phyloP scores from a whole-genome alignment of 2,797 vertebrate species.

The Diplodus sargus region DNA sequence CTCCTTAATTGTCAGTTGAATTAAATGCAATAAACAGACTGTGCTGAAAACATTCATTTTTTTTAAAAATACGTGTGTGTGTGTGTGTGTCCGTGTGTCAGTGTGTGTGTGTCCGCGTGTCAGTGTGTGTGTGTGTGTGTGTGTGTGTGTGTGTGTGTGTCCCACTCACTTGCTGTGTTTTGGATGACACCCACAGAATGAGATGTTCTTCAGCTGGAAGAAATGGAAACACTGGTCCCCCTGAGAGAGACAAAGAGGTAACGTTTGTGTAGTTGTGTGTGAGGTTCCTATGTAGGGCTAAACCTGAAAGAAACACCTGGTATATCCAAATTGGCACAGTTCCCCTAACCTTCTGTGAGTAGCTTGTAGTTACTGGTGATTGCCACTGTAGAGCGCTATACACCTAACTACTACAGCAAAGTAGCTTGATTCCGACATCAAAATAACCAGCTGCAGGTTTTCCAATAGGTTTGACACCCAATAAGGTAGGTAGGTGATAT shows the following conservation, averaged over 20 bases:
- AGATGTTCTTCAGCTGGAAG: constrained; percentile 98
- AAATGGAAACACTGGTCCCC: constrained; percentile 95
- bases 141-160: too few relatives aligned
- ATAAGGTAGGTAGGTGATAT: not conserved
- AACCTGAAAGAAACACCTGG: not conserved
- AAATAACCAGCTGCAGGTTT: not conserved
- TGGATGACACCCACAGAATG: constrained; percentile 97
- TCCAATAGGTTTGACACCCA: not conserved
- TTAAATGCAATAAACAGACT: not conserved
- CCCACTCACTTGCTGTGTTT: constrained; percentile 92
- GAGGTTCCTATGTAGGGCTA: too few relatives aligned
- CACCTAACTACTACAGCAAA: not conserved
- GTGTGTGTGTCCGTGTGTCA: not conserved
- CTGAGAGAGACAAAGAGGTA: constrained; percentile 70
- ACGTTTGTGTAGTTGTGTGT: not conserved
- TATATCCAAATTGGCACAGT: not conserved
- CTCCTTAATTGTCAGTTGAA: not conserved
- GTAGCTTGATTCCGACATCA: not conserved
- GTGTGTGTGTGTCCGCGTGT: too few relatives aligned
- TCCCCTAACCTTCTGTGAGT: not conserved
- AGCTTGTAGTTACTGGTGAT: constrained; percentile 10
- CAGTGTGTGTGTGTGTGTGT: too few relatives aligned
- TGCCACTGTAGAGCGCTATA: not conserved
- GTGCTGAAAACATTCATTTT: not conserved
- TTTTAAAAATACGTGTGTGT: not conserved